These are phyloP conservation scores for Blera fallax DNA, from an alignment of 2,888 invertebrate genomes.

Conservation along the genomic window DNA sequence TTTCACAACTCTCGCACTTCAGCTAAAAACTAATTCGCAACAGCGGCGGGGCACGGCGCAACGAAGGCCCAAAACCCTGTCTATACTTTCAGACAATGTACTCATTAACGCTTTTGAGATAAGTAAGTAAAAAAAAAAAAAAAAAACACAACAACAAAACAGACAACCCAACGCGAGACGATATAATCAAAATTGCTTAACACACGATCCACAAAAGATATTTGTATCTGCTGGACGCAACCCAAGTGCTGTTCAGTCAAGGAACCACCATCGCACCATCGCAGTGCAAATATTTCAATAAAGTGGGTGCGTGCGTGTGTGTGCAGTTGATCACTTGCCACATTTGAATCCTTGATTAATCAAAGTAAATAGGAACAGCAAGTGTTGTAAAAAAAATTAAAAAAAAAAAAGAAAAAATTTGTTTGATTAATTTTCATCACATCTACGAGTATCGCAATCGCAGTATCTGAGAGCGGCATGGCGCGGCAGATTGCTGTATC, in stretches of 20 bases:
- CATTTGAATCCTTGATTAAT: neutral
- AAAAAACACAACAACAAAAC: no score
- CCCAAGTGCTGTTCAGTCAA: constrained; percentile 4
- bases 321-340: no score
- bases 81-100: neutral
- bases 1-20: neutral
- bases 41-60: neutral
- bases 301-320: neutral
- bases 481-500: no score
- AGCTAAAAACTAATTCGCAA: neutral
- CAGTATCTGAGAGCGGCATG: neutral
- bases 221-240: neutral
- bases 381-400: no score
- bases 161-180: neutral
- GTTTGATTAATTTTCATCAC: constrained; percentile 12
- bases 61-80: neutral
- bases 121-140: neutral
- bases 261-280: neutral
- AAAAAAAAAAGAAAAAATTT: neutral
- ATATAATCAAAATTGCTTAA: neutral
- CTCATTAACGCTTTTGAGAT: neutral
- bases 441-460: constrained; percentile 2
- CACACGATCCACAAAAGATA: neutral
- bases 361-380: neutral
- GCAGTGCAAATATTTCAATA: neutral